A percentile compares a stretch with the other conserved stretches of the same genome.
Evolutionary conservation across 2,888 invertebrate species (phyloP).

Genomic region (Keiferia lycopersicella): DNA sequence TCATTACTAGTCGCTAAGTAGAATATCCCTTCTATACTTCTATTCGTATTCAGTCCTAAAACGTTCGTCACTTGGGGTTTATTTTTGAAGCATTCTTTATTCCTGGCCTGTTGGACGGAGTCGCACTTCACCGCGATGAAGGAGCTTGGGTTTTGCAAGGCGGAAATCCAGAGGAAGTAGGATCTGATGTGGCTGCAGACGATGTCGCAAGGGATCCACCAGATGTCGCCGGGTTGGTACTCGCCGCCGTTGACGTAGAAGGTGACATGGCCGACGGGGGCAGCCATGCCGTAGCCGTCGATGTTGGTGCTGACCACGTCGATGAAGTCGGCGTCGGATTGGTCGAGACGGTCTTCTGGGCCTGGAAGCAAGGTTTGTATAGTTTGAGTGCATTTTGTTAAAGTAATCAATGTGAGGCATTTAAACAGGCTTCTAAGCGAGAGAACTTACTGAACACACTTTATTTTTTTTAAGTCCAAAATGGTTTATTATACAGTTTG

Average conservation of each 20-base stretch:
- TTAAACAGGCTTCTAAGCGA: no score
- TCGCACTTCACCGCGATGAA: constrained; percentile 56
- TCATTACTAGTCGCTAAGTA: constrained; percentile 49
- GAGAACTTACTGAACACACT: no score
- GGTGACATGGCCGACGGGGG: constrained; percentile 62
- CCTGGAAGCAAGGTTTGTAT: constrained; percentile 26
- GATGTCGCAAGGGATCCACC: constrained; percentile 47
- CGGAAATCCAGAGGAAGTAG: constrained; percentile 49
- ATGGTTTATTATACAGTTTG: no score
- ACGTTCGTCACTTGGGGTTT: constrained; percentile 48
- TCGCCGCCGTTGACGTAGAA: constrained; percentile 70
- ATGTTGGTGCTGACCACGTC: constrained; percentile 60
- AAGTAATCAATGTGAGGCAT: no score
- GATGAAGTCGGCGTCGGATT: constrained; percentile 62
- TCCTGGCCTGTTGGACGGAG: constrained; percentile 53
- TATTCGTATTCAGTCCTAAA: constrained; percentile 47
- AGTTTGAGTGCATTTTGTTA: no score
- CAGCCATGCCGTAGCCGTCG: constrained; percentile 63
- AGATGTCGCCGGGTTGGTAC: constrained; percentile 50
- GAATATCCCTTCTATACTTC: constrained; percentile 47
- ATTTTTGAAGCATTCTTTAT: constrained; percentile 48
- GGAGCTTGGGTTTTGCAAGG: constrained; percentile 45
- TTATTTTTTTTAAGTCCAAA: no score
- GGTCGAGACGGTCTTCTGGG: constrained; percentile 57
- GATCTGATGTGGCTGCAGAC: constrained; percentile 53